Evolutionary conservation across 2,113 vertebrate genomes (phyloP), one percentile per base, ranked within the genome.

Genomic region (Microcebus murinus): DNA sequence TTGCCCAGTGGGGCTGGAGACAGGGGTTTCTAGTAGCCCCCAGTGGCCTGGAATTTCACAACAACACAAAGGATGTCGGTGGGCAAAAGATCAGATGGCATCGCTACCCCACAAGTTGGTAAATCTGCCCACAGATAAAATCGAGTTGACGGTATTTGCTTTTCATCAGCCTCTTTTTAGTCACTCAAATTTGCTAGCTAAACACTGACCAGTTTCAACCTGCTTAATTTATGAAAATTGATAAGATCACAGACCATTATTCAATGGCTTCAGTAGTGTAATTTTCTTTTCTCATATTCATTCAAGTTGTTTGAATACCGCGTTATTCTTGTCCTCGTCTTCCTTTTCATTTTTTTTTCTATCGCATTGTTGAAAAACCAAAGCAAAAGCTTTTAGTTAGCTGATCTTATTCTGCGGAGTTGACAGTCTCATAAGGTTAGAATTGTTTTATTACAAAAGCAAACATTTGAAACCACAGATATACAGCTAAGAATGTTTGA

Each of bases 391-490:
- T 97, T 97, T 97, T 96, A 95, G 96, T 83, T 91, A 96, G 90
- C 92, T 95, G 93, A 87, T 97, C 85, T 97, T 76, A 74, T 91
- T 96, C 89, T 79, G 74, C 9, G 12, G 59, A 87, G 86, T n/a
- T 97, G 96, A 97, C 83, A 90, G 96, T 93, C 84, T 95, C 17
- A 1, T 93, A 96, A 97, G 97, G 95, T 95, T 93, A 95, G 96
- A 90, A 97, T 94, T 96, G 97, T 95, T 97, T 98, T 96, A 96
- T 97, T 87, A 93, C 94, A 97, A 97, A 97, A 96, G 96, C 97
- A 97, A 97, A 98, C 97, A 96, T 89, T 93, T 81, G 96, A 97
- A 97, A 97, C 94, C 93, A 90, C 96, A 95, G 95, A 94, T 86
- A 95, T 2, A 96, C 57, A 91, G 76, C 83, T 73, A 93, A 93